These are phyloP conservation scores for Tetragonisca angustula DNA, from an alignment of 2,888 invertebrate genomes.

Conservation along the genomic window DNA sequence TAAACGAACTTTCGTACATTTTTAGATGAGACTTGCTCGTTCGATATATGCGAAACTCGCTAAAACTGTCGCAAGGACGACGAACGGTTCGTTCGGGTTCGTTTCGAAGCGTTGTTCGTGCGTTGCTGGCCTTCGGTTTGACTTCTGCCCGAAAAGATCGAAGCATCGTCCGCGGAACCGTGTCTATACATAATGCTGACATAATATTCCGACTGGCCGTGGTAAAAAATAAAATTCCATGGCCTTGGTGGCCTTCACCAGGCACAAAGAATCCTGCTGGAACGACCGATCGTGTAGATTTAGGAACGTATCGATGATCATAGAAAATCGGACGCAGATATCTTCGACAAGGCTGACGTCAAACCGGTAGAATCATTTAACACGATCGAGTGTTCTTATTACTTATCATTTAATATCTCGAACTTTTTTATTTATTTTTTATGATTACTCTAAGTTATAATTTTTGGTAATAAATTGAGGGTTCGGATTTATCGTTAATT, in stretches of 20 bases:
- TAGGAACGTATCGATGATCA: background rate
- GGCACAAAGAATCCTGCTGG: constrained; percentile 15
- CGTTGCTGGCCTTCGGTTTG: constrained; percentile 60
- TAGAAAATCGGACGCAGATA: constrained; percentile 1
- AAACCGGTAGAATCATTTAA: background rate
- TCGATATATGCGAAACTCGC: background rate
- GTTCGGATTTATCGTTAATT: background rate
- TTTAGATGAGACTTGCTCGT: background rate
- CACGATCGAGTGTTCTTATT: background rate
- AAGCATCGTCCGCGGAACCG: constrained; percentile 51
- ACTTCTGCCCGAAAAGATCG: constrained; percentile 65
- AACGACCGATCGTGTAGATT: background rate
- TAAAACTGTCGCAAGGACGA: constrained; percentile 61
- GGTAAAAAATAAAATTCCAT: constrained; percentile 57
- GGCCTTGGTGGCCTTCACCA: constrained; percentile 30
- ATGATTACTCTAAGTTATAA: background rate
- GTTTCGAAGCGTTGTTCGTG: constrained; percentile 19
- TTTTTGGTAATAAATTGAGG: background rate
- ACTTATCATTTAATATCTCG: background rate
- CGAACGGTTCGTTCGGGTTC: constrained; percentile 27
- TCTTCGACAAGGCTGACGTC: background rate
- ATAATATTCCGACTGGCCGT: constrained; percentile 49
- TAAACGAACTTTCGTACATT: background rate
- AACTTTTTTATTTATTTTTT: background rate
- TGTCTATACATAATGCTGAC: constrained; percentile 71